Evolutionary conservation across 2,888 invertebrate species (phyloP).

Genomic region (Drosophila demipolita): DNA sequence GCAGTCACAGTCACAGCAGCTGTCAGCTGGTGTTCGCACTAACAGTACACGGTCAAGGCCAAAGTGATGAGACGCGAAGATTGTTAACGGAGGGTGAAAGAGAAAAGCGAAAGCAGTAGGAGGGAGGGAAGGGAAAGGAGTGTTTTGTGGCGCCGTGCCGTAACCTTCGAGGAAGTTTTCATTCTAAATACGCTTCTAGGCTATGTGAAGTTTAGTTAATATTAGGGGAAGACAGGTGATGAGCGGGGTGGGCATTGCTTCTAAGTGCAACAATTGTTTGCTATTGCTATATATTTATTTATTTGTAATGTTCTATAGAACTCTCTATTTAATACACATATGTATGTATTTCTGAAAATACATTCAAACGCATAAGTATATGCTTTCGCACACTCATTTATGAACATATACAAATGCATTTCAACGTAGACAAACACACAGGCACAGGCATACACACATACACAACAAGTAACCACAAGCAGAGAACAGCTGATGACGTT

Average conservation of each 20-base stretch:
- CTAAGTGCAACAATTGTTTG: slow-evolving; percentile 46
- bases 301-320: slow-evolving; percentile 3
- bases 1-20: slow-evolving; percentile 45
- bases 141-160: slow-evolving; percentile 53
- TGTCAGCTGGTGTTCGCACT: slow-evolving; percentile 65
- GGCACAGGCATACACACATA: slow-evolving; percentile 15
- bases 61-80: slow-evolving; percentile 37
- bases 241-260: slow-evolving; percentile 3
- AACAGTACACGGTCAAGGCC: slow-evolving; percentile 61
- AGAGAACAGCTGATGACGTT: slow-evolving; percentile 74
- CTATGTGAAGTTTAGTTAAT: slow-evolving; percentile 48
- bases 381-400: slow-evolving; percentile 6
- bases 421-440: slow-evolving; percentile 38
- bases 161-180: slow-evolving; percentile 71
- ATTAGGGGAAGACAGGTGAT: neutral
- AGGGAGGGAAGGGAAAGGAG: neutral
- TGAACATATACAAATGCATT: neutral
- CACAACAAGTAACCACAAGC: slow-evolving; percentile 29
- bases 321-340: neutral
- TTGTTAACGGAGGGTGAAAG: slow-evolving; percentile 5
- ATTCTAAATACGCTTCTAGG: slow-evolving; percentile 61
- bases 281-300: neutral
- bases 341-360: neutral
- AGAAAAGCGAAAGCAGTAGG: slow-evolving; percentile 5
- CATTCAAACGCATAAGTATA: slow-evolving; percentile 7